phyloP scores from a whole-genome alignment of 35 echinoderm and acorn worm species.

The Patiria miniata region DNA sequence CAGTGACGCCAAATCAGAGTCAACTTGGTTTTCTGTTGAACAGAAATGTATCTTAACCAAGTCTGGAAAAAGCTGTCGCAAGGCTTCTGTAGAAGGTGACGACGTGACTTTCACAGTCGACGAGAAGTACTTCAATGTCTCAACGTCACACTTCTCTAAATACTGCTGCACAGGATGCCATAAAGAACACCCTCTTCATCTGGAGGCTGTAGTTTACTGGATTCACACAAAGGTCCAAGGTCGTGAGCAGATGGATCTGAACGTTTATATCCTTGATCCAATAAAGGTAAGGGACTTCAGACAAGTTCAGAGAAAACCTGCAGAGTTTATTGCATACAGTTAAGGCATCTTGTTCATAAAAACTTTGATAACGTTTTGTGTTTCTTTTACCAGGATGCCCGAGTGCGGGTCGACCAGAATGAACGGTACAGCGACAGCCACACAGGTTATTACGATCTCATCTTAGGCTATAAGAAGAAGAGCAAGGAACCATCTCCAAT shows the following conservation, averaged over 20 bases:
- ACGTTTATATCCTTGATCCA: constrained; percentile 46
- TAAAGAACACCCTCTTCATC: constrained; percentile 28
- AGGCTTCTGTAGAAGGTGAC: not conserved
- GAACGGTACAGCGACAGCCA: not conserved
- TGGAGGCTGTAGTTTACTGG: constrained; percentile 42
- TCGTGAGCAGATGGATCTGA: constrained; percentile 26
- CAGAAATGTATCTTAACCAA: not conserved
- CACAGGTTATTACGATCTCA: not conserved
- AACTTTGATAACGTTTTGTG: not conserved
- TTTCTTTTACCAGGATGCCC: not conserved
- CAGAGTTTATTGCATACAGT: not conserved
- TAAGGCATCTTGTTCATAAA: not conserved
- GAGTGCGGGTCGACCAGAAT: not conserved
- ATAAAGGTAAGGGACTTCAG: constrained; percentile 18
- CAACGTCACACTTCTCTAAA: constrained; percentile 50
- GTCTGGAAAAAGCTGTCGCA: not conserved
- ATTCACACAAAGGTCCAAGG: not conserved
- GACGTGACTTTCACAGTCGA: constrained; percentile 29
- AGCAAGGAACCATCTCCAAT: not conserved
- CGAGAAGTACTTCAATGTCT: constrained; percentile 32
- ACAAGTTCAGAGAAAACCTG: not conserved
- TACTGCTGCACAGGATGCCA: constrained; percentile 49
- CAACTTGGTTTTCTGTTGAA: not conserved
- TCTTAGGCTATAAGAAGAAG: not conserved
- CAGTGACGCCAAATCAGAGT: not conserved